Base-by-base conservation (phyloP, 2,888 invertebrate species). In the Dryomyza anilis region DNA sequence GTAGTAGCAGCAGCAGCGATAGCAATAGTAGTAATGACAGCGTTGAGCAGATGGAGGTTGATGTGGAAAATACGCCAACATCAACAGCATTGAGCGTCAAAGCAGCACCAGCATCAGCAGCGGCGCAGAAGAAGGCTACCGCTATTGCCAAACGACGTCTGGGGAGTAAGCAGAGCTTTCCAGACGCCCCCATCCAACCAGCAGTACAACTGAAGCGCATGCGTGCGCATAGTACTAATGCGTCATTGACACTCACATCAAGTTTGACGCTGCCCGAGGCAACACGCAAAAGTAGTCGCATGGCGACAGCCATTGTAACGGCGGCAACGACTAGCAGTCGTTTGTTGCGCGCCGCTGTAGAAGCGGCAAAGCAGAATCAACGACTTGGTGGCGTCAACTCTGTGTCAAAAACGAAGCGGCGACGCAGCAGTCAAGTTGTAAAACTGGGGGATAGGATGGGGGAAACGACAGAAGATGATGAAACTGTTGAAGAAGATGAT, bases 371-470 rank as follows among this genome's bases (percentile, higher is more conserved):
- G 68, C 56, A 69, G 45, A 72, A 70, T 53, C 30, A 63, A 25
- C 60, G 52, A 45, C 55, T 60, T 3, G 58, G 57, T 16, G 52
- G 36, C 43, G 57, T 36, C 25, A 50, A 50, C 43, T 21, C 45
- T 56, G n/a, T n/a, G n/a, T n/a, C n/a, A n/a, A n/a, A n/a, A 57
- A 16, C 36, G 14, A 45, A 53, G 25, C 52, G 50, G 29, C 66
- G 65, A 48, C 55, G 66, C 45, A 60, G 33, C 55, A 55, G n/a
- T 21, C 70, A 68, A 69, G 75, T 74, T 74, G 73, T 72, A 64
- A 74, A 77, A 71, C 69, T 76, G 82, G 82, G 81, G 80, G 82
- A 83, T 83, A 68, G 82, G 81, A 78, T 83, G 83, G 83, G 83
- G 83, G 83, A 78, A 43, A 66, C n/a, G n/a, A n/a, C n/a, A n/a